Percentiles rank a stretch among this genome's conserved stretches.
Conservation (phyloP, 2,797 vertebrate genomes). For the Scleropages formosus region DNA sequence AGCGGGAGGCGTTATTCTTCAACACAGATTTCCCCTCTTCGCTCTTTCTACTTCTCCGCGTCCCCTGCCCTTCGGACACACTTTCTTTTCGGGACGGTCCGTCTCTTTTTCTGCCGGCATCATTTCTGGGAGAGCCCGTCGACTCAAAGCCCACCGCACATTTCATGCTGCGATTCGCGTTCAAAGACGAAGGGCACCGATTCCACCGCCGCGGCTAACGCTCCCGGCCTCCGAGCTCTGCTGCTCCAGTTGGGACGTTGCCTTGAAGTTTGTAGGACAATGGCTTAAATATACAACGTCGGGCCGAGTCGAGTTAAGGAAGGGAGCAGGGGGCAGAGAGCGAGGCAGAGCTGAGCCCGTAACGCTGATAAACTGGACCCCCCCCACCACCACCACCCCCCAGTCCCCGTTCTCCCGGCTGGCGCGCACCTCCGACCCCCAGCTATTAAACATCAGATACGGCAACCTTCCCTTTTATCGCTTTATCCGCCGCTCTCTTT, state of each 20-base stretch:
- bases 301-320: slow-evolving; percentile 25
- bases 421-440: slow-evolving; percentile 28
- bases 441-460: slow-evolving; percentile 30
- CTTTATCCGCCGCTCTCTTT: slow-evolving; percentile 52
- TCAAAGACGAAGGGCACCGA: background rate
- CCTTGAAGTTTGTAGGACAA: background rate
- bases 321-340: background rate
- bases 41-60: slow-evolving; percentile 33
- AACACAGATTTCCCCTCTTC: slow-evolving; percentile 10
- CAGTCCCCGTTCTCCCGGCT: slow-evolving; percentile 38
- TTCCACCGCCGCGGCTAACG: background rate
- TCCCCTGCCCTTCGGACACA: slow-evolving; percentile 32
- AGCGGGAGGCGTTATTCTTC: background rate
- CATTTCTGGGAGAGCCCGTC: background rate
- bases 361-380: slow-evolving; percentile 33
- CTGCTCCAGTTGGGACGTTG: background rate
- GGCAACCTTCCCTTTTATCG: slow-evolving; percentile 60
- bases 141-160: background rate
- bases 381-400: slow-evolving; percentile 42
- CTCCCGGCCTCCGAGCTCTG: background rate
- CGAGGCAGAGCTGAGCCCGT: slow-evolving; percentile 31
- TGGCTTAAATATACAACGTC: slow-evolving; percentile 14
- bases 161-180: background rate
- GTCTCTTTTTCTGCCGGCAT: background rate
- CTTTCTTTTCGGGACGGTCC: background rate